A percentile compares a stretch with the other conserved stretches of the same genome.
These are phyloP conservation scores for Andrena trimmerana DNA, from an alignment of 2,888 invertebrate genomes.

Conservation along the genomic window DNA sequence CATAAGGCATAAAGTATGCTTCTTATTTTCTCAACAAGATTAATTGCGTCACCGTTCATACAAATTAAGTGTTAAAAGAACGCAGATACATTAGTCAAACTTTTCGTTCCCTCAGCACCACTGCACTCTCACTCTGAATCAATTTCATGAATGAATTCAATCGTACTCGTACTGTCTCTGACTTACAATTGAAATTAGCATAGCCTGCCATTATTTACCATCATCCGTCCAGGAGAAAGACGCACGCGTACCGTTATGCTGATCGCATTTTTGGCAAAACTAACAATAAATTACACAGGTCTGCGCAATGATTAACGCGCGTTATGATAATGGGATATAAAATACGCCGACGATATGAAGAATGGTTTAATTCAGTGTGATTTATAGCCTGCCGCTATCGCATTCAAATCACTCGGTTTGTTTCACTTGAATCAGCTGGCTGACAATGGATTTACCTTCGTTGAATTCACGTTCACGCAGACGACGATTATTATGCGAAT, in stretches of 20 bases:
- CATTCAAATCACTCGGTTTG: slow-evolving; percentile 29
- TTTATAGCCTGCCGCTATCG: slow-evolving; percentile 11
- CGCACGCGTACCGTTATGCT: slow-evolving; percentile 19
- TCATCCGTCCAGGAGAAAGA: slow-evolving; percentile 2
- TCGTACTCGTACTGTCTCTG: slow-evolving; percentile 21
- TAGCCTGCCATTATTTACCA: slow-evolving; percentile 1
- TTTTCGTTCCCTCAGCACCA: background rate
- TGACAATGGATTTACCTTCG: slow-evolving; percentile 35
- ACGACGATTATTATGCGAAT: slow-evolving; percentile 11
- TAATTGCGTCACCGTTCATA: background rate
- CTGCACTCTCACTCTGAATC: slow-evolving; percentile 9
- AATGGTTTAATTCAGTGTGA: slow-evolving; percentile 52
- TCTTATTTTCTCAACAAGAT: background rate
- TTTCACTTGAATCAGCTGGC: slow-evolving; percentile 18
- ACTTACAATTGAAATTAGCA: slow-evolving; percentile 50
- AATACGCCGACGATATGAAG: slow-evolving; percentile 45
- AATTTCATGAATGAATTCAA: slow-evolving; percentile 50
- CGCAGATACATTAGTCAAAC: slow-evolving; percentile 8
- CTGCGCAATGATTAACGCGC: slow-evolving; percentile 43
- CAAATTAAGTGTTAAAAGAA: background rate
- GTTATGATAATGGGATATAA: slow-evolving; percentile 44
- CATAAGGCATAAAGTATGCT: no score
- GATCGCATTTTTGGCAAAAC: slow-evolving; percentile 28
- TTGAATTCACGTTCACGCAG: background rate
- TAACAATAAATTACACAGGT: slow-evolving; percentile 45